Evolutionary conservation across 2,113 vertebrate genomes (phyloP), one percentile per base, ranked within the genome.

Genomic region (Aramus guarauna): DNA sequence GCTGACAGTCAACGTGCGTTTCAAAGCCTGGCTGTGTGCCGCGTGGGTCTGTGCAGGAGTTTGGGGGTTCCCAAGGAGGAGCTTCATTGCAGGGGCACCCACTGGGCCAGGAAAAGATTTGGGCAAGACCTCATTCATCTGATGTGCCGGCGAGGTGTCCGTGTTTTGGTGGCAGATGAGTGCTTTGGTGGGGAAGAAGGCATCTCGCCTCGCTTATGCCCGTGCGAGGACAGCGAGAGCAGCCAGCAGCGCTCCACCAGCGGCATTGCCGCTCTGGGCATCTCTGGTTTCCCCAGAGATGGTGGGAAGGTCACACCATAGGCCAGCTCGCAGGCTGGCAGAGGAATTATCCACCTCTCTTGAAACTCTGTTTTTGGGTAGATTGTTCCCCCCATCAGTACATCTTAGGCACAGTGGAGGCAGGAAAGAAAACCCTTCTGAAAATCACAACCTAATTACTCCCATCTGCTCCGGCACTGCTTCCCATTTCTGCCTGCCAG

Each of bases 401-500:
- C 88, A 79, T 95, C 67, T 95, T 91, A 92, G 90, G 90, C 92
- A 90, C 96, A 90, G 94, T 90, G 83, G 90, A 97, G 90, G 85
- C 94, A 93, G 90, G 92, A 82, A 94, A 96, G 96, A 94, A 98
- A 96, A 84, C 95, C 95, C 96, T 87, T 95, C 97, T 96, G 95
- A 98, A 98, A 98, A 97, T 97, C 97, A 88, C 94, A 96, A 95
- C 77, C 97, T 98, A 98, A 98, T 98, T 97, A 94, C 96, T 97
- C 98, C 98, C 98, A 98, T 98, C 98, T 98, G 98, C 97, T 98
- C 75, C 88, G 1, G 94, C 60, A 72, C 96, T 45, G 97, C 96
- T 97, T 97, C 96, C 97, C 95, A 96, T 97, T 71, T 59, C 97
- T 94, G 97, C 97, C 97, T 98, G 98, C 97, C 98, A 98, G 97